Conservation (phyloP, 2,113 vertebrate species). For the Paramisgurnus dabryanus region DNA sequence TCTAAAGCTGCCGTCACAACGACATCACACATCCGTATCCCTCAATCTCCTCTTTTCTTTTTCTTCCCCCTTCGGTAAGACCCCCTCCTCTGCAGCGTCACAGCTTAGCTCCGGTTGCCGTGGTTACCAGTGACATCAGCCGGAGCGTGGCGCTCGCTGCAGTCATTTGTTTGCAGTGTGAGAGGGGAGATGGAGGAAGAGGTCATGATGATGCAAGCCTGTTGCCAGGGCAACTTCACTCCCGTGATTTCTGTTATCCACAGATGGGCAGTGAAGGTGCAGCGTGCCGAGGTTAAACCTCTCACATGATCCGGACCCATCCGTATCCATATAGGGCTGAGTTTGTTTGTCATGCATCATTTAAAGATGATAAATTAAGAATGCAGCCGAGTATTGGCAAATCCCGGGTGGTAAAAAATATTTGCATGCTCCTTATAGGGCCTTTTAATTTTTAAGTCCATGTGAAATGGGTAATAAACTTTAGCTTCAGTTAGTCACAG, state of each 20-base stretch:
- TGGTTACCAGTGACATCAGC: conserved; percentile 79
- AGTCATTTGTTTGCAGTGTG: conserved; percentile 66
- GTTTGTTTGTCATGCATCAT: background rate
- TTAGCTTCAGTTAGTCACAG: too few relatives aligned
- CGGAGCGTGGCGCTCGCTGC: conserved; percentile 62
- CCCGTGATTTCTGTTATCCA: conserved; percentile 47
- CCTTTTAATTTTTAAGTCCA: conserved; percentile 15
- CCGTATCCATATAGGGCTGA: conserved; percentile 15
- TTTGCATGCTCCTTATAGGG: background rate
- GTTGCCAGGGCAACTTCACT: conserved; percentile 64
- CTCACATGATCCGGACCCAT: background rate
- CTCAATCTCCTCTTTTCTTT: background rate
- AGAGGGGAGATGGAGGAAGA: conserved; percentile 42
- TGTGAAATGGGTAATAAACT: conserved; percentile 2
- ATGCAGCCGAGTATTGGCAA: background rate
- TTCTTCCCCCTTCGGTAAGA: background rate
- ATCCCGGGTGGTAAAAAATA: background rate
- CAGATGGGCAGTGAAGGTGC: conserved; percentile 34
- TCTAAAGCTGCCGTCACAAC: background rate
- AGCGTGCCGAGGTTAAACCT: conserved; percentile 28
- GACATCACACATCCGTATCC: conserved; percentile 7
- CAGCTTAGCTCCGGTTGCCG: conserved; percentile 67
- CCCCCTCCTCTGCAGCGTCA: conserved; percentile 59
- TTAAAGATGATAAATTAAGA: background rate
- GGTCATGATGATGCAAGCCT: conserved; percentile 54